phyloP scores from a whole-genome alignment of 2,113 vertebrate genomes.

The Mesembrinibis cayennensis region DNA sequence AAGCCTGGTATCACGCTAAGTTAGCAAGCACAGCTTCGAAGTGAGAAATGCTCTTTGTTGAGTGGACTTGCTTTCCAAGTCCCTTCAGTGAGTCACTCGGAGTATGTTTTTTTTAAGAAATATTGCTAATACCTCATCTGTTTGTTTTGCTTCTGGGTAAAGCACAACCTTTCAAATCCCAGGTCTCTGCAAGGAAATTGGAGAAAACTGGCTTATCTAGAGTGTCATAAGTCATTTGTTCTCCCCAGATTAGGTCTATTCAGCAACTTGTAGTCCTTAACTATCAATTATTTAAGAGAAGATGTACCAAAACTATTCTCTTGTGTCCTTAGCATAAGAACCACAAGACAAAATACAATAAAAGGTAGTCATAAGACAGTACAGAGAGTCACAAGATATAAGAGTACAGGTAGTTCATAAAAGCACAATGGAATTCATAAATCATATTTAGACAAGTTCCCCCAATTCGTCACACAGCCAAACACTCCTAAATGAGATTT shows the following conservation, averaged over 20 bases:
- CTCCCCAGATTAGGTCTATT: constrained; percentile 12
- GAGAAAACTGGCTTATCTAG: constrained; percentile 14
- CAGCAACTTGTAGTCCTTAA: constrained; percentile 38
- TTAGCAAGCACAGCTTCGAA: background rate
- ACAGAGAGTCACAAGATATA: background rate
- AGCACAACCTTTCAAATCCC: background rate
- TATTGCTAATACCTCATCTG: background rate
- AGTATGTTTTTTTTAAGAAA: background rate
- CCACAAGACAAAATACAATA: constrained; percentile 31
- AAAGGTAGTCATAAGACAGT: constrained; percentile 6
- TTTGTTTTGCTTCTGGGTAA: constrained; percentile 27
- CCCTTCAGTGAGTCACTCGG: background rate
- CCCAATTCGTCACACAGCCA: background rate
- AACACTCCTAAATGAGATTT: constrained; percentile 51
- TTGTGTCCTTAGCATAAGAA: constrained; percentile 22
- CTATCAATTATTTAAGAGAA: constrained; percentile 58
- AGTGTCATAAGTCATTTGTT: background rate
- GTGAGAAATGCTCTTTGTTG: background rate
- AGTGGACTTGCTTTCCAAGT: background rate
- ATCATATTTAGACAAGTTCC: constrained; percentile 43
- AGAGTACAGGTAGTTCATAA: constrained; percentile 42
- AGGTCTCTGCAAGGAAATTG: background rate
- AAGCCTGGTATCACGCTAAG: background rate
- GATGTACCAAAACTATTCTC: constrained; percentile 14
- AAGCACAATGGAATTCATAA: constrained; percentile 59